phyloP scores from a whole-genome alignment of 2,888 invertebrate genomes.

The Caradrina clavipalpis region DNA sequence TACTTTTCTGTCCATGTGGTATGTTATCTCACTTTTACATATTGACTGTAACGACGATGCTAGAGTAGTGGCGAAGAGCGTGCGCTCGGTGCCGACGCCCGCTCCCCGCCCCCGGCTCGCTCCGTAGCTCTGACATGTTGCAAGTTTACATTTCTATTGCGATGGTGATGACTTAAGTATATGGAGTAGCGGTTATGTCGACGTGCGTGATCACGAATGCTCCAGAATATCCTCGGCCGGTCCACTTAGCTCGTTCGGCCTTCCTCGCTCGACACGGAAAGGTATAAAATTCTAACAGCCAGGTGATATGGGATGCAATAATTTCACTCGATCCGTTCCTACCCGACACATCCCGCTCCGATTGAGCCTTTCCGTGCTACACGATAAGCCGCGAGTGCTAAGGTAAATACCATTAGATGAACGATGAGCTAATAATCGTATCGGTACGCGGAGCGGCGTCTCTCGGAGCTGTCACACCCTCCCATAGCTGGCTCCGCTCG shows the following conservation, averaged over 20 bases:
- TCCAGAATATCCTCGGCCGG: conserved; percentile 89
- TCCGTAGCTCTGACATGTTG: conserved; percentile 88
- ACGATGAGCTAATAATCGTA: conserved; percentile 55
- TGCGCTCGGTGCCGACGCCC: conserved; percentile 77
- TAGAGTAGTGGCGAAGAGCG: conserved; percentile 84
- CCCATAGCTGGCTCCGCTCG: conserved; percentile 90
- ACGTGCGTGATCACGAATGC: conserved; percentile 90
- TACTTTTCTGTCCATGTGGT: conserved; percentile 91
- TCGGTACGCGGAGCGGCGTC: conserved; percentile 79
- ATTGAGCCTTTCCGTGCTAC: conserved; percentile 81
- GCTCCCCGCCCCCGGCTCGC: conserved; percentile 82
- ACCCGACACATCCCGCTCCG: conserved; percentile 83
- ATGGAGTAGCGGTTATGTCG: conserved; percentile 89
- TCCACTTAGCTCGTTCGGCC: conserved; percentile 90
- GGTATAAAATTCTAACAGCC: conserved; percentile 90
- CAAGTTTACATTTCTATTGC: conserved; percentile 88
- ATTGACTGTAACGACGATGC: conserved; percentile 84
- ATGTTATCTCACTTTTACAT: conserved; percentile 88
- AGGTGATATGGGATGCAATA: conserved; percentile 91
- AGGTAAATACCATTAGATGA: conserved; percentile 51
- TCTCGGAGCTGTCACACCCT: conserved; percentile 78
- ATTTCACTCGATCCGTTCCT: conserved; percentile 85
- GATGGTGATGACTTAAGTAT: conserved; percentile 88
- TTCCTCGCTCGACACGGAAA: conserved; percentile 90
- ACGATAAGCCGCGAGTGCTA: conserved; percentile 58